Base-by-base conservation (phyloP, 2,113 vertebrate species). In the Chrysochloris asiatica region DNA sequence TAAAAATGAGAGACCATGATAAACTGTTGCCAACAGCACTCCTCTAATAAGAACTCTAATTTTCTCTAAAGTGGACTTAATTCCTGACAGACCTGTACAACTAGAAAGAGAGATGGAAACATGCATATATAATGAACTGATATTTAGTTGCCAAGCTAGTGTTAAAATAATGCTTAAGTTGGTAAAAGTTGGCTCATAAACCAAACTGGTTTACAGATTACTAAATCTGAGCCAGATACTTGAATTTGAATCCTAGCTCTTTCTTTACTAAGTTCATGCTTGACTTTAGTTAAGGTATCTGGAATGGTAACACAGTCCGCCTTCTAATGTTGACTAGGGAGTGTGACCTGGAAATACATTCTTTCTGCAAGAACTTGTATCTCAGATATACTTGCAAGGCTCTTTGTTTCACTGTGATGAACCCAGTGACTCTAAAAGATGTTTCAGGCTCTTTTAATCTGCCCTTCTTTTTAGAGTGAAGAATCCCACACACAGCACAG, bases 321-420 rank as follows among this genome's bases (percentile, higher is more conserved):
- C 63, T 91, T 91, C 69, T 56, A 67, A 81, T 33, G 11, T 80
- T 72, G 50, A 78, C 45, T 93, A 36, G 10, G 47, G 84, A 85
- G 45, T 86, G 45, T 79, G 50, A 91, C 45, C 82, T 91, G 45
- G 54, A 59, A 75, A 73, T 8, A 52, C 33, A 48, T 1, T 75
- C 19, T 47, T 93, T 92, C 54, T 91, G 19, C 5, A 84, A 84
- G 61, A 86, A 63, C 4, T 8, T 89, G 83, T n/a, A 45, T 69
- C 38, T 86, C 50, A 81, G 83, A 45, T 75, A 28, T n/a, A 21
- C 7, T 89, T 84, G 67, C 41, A 24, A 86, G 17, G 10, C 82
- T 69, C 26, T 89, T 83, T 67, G 43, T 86, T 73, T 82, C 38
- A 13, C 12, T 8, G 0, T 67, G 54, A 82, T 84, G 48, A 22